Base-by-base conservation (phyloP, 2,113 vertebrate species). In the Forbesichthys papilliferus region DNA sequence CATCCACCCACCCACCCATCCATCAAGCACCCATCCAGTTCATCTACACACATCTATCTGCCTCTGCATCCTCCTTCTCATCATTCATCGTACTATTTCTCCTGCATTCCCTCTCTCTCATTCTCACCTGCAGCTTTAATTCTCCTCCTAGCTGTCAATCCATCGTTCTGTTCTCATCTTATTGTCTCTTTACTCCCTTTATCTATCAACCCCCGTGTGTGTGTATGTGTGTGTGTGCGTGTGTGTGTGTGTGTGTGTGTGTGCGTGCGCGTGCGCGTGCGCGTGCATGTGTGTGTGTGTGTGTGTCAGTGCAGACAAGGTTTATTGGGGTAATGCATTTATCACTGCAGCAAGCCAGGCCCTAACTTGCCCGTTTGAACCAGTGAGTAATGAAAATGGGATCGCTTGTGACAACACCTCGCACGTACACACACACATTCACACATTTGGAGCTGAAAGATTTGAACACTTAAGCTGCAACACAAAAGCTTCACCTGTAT, bases 361-460 rank as follows among this genome's bases (percentile, higher is more conserved):
- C 87, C 84, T 88, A 86, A 86, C 88, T 83, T 86, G 86, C 80
- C 88, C 71, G 86, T 92, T 90, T 89, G 89, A 93, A 85, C 77
- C 84, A 86, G 86, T 92, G 91, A 93, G 90, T 92, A 92, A 92
- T 92, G 90, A 92, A 91, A 89, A 91, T 88, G 80, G 88, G 89
- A 92, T 92, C 84, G 83, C 84, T 90, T 87, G 85, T 92, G 91
- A 91, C 92, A 93, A 90, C 86, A 86, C 80, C 73, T 49, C 75
- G 76, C 78, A 77, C 61, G 68, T 42, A 67, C 34, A 62, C 48
- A 51, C 73, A 75, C 76, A 84, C 74, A 81, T 51, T 80, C 27
- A 48, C 68, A 80, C 68, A 58, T 42, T 42, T 42, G 36, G 7
- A 42, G 5, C 36, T 42, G 36, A 8, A 42, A 8, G 36, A 42